Evolutionary conservation across 2,113 vertebrate genomes (phyloP), one percentile per base, ranked within the genome.

Genomic region (Stegastes partitus): DNA sequence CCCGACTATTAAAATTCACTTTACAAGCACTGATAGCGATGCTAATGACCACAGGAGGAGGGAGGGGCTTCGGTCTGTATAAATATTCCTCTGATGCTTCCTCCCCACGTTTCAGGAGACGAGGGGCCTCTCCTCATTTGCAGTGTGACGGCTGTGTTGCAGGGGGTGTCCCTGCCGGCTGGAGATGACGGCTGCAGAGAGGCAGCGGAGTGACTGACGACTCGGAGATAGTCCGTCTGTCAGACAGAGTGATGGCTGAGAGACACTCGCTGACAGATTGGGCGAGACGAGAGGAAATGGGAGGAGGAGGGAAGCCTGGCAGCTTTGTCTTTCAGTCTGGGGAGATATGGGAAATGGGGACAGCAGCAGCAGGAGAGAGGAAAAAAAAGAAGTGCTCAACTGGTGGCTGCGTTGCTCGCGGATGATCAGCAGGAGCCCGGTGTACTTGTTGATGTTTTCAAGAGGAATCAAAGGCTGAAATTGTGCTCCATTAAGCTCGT

Each of bases 231-330:
- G 87, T 85, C 68, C 44, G 71, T 84, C 92, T 87, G 92, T 89
- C 90, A 90, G 81, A 51, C 82, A 77, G 86, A 89, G 87, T 89
- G 90, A 92, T 87, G 84, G 84, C 84, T 68, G 49, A 62, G 83
- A 89, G 86, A 90, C 87, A 78, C 83, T 58, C 59, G 23, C 58
- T 92, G 92, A 91, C 89, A 88, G 79, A 85, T 83, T 68, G 42
- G 85, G 81, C 84, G 82, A 90, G 87, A 87, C 77, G 68, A 85
- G 83, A 68, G 75, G 82, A 79, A 86, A 86, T 58, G 78, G 56
- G 58, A 75, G 26, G 63, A 65, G 69, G 25, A 73, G 63, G 80
- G 68, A 83, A 70, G 68, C 79, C 85, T 88, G 87, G 80, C 87
- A 87, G 82, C 77, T 83, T 80, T 84, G 83, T 79, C 72, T 83